These are phyloP conservation scores for Chionodraco myersi DNA, from an alignment of 2,113 vertebrate genomes.

Conservation along the genomic window DNA sequence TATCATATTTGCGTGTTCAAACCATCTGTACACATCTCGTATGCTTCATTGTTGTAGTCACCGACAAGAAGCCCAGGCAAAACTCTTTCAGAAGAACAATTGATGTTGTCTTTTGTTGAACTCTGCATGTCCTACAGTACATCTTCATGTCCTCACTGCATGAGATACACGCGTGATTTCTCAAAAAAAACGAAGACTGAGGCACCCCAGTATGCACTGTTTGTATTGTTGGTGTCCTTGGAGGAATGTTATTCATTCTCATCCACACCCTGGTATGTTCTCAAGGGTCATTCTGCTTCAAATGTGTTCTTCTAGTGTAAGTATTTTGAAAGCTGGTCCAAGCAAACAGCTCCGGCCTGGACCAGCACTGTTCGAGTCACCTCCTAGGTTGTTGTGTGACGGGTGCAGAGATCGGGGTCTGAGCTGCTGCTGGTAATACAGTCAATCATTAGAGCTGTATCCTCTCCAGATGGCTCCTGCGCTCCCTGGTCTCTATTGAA, in stretches of 20 bases:
- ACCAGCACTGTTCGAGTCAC: neutral
- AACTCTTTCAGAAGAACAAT: constrained; percentile 2
- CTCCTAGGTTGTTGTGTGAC: constrained; percentile 36
- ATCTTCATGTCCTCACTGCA: neutral
- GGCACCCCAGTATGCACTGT: neutral
- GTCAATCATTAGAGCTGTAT: constrained; percentile 72
- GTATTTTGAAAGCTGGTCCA: neutral
- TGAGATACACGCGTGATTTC: neutral
- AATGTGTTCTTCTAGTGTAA: neutral
- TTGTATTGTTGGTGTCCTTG: constrained; percentile 9
- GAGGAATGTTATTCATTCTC: constrained; percentile 17
- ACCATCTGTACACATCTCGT: constrained; percentile 19
- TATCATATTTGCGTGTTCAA: neutral
- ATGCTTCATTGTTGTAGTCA: neutral
- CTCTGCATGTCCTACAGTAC: neutral
- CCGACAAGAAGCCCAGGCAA: neutral
- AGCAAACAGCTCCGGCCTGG: constrained; percentile 11
- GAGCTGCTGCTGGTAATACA: constrained; percentile 66
- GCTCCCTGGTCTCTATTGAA: constrained; percentile 68
- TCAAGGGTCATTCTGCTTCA: neutral
- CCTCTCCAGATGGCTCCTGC: constrained; percentile 80
- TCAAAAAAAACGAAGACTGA: constrained; percentile 16
- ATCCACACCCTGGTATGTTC: neutral
- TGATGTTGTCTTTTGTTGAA: neutral
- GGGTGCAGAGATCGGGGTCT: constrained; percentile 53